Evolutionary conservation across 2,113 vertebrate species (phyloP).

Genomic region (Gambusia holbrooki): DNA sequence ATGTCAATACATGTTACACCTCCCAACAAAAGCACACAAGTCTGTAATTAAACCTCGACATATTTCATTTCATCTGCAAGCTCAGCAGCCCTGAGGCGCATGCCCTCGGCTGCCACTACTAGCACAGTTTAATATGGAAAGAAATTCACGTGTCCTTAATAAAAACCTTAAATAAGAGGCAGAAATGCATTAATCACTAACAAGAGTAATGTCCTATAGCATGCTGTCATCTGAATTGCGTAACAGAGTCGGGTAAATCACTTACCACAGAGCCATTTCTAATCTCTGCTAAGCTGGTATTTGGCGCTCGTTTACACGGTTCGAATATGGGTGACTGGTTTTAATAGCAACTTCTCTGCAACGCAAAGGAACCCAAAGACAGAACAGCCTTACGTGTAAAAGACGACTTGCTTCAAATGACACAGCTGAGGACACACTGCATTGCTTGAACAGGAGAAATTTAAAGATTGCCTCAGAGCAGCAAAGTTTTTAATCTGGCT

Average conservation of each 20-base stretch:
- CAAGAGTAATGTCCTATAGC: constrained; percentile 52
- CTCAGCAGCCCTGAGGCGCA: constrained; percentile 32
- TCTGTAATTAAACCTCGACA: constrained; percentile 51
- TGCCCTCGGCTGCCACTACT: constrained; percentile 13
- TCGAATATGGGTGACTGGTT: constrained; percentile 61
- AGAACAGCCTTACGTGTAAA: constrained; percentile 27
- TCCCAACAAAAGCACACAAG: constrained; percentile 14
- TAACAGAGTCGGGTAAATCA: constrained; percentile 76
- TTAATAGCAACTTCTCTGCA: constrained; percentile 36
- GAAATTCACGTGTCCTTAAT: constrained; percentile 22
- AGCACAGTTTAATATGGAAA: constrained; percentile 16
- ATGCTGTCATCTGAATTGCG: constrained; percentile 64
- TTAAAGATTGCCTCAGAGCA: background rate
- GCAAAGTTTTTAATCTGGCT: background rate
- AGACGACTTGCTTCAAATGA: constrained; percentile 1
- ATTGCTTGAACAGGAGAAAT: background rate
- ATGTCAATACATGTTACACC: constrained; percentile 37
- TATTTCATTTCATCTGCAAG: constrained; percentile 43
- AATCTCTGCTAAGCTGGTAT: constrained; percentile 73
- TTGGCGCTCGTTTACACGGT: constrained; percentile 52
- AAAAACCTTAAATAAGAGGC: constrained; percentile 30
- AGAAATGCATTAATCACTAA: constrained; percentile 55
- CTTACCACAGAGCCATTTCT: constrained; percentile 70
- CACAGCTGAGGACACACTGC: background rate
- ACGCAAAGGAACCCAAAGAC: constrained; percentile 28